Conservation (phyloP, 2,888 invertebrate species). For the Oeneis ivallda region DNA sequence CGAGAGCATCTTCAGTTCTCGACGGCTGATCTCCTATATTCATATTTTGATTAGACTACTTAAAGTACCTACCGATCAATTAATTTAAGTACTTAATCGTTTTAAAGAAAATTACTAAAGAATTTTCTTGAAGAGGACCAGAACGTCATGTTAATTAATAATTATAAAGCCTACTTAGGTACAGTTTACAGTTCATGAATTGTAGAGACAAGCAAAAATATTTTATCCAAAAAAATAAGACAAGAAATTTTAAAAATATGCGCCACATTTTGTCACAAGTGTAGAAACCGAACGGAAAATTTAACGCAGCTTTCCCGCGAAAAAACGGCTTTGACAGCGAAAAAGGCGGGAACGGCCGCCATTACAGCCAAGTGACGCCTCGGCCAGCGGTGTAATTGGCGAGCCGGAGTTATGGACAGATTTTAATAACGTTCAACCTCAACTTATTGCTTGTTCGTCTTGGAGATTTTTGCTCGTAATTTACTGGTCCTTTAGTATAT, state of each 20-base stretch:
- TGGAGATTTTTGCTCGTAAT: constrained; percentile 38
- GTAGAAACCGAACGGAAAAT: constrained; percentile 50
- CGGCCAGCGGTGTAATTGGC: constrained; percentile 61
- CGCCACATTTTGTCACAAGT: constrained; percentile 41
- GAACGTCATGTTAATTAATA: no score
- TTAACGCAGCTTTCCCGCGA: constrained; percentile 64
- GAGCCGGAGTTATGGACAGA: constrained; percentile 61
- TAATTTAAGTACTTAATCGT: not conserved
- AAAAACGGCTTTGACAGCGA: constrained; percentile 79
- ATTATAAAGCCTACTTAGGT: no score
- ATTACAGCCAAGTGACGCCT: constrained; percentile 85
- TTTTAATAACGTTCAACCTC: constrained; percentile 54
- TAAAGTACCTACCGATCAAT: not conserved
- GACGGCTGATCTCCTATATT: not conserved
- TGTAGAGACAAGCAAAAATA: not conserved
- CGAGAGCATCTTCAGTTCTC: no score
- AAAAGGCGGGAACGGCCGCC: constrained; percentile 78
- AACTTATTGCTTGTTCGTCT: constrained; percentile 49
- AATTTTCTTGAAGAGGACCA: not conserved
- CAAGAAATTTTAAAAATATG: constrained; percentile 41
- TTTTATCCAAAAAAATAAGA: constrained; percentile 11
- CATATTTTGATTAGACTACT: not conserved
- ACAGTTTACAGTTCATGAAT: no score
- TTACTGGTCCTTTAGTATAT: constrained; percentile 25
- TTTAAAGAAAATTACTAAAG: not conserved